phyloP scores from a whole-genome alignment of 2,113 vertebrate species.

The Thermophis baileyi region DNA sequence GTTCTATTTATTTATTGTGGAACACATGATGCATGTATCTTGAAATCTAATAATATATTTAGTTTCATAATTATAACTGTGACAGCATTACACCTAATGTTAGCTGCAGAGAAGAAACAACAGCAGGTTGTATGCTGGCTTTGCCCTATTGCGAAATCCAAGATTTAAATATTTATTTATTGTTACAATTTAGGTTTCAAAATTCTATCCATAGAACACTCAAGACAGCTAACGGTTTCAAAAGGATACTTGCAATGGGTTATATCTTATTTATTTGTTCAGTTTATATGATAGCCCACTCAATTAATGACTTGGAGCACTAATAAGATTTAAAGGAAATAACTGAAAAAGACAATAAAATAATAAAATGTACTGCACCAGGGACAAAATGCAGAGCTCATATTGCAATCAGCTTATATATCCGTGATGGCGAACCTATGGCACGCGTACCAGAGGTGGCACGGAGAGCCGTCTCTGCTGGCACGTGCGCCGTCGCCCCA shows the following conservation, averaged over 20 bases:
- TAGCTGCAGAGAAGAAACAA: background rate
- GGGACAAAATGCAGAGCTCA: background rate
- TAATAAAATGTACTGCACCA: background rate
- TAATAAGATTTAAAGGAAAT: background rate
- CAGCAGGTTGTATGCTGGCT: background rate
- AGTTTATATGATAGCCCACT: background rate
- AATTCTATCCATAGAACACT: background rate
- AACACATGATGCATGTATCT: background rate
- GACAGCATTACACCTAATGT: background rate
- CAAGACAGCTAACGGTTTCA: background rate
- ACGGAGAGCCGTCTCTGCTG: no score
- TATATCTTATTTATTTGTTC: background rate
- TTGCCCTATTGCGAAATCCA: background rate
- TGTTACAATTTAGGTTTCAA: background rate
- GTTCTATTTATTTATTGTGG: background rate
- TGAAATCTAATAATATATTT: background rate
- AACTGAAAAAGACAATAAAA: background rate
- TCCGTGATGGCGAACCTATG: no score
- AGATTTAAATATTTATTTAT: background rate
- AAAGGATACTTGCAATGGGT: background rate
- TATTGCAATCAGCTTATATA: background rate
- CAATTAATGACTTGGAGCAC: background rate
- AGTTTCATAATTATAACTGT: background rate
- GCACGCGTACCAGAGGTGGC: no score
- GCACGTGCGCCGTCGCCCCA: no score